These are phyloP conservation scores for Drosophila sturtevanti DNA, from an alignment of 1,140 invertebrate genomes.

Conservation along the genomic window DNA sequence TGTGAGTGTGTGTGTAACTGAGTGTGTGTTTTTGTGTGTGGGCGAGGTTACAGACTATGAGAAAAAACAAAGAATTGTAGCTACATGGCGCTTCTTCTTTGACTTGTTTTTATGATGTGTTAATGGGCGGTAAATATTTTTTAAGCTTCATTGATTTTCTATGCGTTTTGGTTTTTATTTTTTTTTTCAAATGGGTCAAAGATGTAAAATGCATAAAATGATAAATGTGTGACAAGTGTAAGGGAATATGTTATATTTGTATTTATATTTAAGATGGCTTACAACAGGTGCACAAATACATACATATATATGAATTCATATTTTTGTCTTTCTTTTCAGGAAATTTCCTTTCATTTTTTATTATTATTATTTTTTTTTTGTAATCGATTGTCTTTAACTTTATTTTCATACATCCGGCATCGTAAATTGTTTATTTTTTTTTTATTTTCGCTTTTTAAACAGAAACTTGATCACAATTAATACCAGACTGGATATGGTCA, in stretches of 20 bases:
- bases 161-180: conserved; percentile 41
- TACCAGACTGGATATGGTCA: conserved; percentile 17
- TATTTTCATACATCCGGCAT: conserved; percentile 37
- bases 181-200: conserved; percentile 56
- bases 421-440: not conserved
- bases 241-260: not conserved
- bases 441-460: not conserved
- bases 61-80: conserved; percentile 38
- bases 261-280: not conserved
- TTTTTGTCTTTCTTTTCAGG: not conserved
- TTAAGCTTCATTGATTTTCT: conserved; percentile 74
- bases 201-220: conserved; percentile 20
- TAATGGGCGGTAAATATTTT: conserved; percentile 78
- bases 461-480: conserved; percentile 34
- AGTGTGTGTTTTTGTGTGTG: conserved; percentile 13
- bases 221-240: conserved; percentile 11
- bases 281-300: not conserved
- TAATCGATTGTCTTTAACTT: not conserved
- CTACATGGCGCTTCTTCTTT: conserved; percentile 14
- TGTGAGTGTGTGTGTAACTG: not conserved
- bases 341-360: not conserved
- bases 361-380: too few species aligned
- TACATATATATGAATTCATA: too few species aligned
- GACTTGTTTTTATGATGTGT: conserved; percentile 54
- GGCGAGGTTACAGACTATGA: conserved; percentile 41